Evolutionary conservation across 64 coral and sea anemone species (phyloP).

Genomic region (Actinia equina): DNA sequence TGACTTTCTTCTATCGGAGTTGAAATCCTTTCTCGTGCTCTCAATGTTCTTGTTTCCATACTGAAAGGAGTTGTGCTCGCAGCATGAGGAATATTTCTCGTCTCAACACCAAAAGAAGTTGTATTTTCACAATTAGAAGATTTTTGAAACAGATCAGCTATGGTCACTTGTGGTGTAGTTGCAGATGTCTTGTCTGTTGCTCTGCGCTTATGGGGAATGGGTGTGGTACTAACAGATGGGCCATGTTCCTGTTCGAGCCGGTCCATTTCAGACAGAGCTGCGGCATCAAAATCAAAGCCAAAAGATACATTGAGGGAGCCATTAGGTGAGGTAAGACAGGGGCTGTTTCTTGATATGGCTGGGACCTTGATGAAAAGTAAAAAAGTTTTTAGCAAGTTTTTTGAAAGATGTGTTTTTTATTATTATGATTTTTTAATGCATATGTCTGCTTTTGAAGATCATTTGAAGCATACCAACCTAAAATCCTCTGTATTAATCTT

Average conservation of each 20-base stretch:
- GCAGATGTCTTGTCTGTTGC: background rate
- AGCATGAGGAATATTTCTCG: background rate
- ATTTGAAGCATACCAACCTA: no score
- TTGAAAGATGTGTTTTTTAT: background rate
- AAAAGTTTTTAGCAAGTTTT: background rate
- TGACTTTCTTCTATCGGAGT: slow-evolving; percentile 79
- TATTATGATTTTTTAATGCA: no score
- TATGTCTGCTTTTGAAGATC: no score
- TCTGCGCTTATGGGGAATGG: slow-evolving; percentile 13
- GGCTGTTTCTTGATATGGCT: background rate
- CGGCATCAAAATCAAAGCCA: slow-evolving; percentile 94
- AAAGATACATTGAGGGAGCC: slow-evolving; percentile 68
- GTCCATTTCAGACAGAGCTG: slow-evolving; percentile 77
- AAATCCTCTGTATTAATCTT: background rate
- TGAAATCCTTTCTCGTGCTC: slow-evolving; percentile 70
- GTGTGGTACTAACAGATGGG: slow-evolving; percentile 4
- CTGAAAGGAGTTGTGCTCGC: background rate
- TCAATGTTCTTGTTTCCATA: background rate
- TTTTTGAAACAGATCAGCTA: no score
- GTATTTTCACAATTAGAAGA: background rate
- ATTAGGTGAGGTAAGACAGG: background rate
- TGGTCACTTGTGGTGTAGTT: background rate
- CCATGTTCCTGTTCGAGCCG: slow-evolving; percentile 66
- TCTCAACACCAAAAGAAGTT: background rate
- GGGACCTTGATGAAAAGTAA: background rate